phyloP scores from a whole-genome alignment of 1,140 invertebrate species.

The Heliothis virescens region DNA sequence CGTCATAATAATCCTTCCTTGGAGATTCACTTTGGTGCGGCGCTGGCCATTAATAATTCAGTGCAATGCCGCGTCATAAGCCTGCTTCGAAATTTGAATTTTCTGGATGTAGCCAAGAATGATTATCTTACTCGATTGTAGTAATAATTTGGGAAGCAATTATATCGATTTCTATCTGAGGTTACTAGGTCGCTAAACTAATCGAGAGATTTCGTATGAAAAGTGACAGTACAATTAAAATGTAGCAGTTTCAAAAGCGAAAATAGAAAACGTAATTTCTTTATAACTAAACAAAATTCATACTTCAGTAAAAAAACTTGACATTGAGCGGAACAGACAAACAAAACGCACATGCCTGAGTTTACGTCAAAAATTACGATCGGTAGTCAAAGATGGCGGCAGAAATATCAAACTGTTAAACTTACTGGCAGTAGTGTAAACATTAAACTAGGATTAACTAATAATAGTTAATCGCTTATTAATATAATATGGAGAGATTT shows the following conservation, averaged over 20 bases:
- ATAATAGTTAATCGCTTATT: neutral
- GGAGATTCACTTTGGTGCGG: too few relatives aligned
- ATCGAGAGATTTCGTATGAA: too few relatives aligned
- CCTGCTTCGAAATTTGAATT: too few relatives aligned
- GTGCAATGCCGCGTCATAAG: too few relatives aligned
- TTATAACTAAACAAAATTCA: slow-evolving; percentile 13
- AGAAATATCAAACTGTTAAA: slow-evolving; percentile 34
- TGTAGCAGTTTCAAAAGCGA: neutral
- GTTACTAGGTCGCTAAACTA: too few relatives aligned
- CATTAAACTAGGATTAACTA: neutral
- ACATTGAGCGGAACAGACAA: slow-evolving; percentile 34
- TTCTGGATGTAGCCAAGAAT: too few relatives aligned
- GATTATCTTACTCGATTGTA: too few relatives aligned
- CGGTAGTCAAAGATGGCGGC: slow-evolving; percentile 32
- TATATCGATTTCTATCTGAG: too few relatives aligned
- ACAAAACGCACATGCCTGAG: slow-evolving; percentile 38
- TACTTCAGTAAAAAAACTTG: slow-evolving; percentile 21
- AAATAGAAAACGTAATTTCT: slow-evolving; percentile 23
- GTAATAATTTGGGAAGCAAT: too few relatives aligned
- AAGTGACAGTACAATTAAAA: neutral
- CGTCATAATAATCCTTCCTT: too few relatives aligned
- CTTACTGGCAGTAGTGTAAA: slow-evolving; percentile 18
- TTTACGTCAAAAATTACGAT: slow-evolving; percentile 40
- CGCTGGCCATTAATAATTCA: too few relatives aligned
- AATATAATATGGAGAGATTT: slow-evolving; percentile 15